These are phyloP conservation scores for Megaleporinus macrocephalus DNA, from an alignment of 2,113 vertebrate genomes.

Conservation along the genomic window DNA sequence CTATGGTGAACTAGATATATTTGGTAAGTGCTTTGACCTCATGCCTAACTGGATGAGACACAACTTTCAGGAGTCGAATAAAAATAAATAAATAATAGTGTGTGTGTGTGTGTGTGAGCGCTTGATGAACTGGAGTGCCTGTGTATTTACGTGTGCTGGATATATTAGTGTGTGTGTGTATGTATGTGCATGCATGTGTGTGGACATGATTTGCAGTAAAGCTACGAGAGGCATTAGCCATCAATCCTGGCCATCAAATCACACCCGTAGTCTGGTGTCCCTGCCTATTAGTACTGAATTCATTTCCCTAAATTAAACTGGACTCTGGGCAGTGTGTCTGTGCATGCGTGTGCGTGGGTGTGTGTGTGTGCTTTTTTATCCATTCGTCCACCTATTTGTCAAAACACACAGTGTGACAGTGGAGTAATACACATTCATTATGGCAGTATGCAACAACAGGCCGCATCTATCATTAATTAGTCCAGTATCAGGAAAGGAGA, in stretches of 20 bases:
- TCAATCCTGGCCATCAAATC: constrained; percentile 78
- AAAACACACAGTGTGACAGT: constrained; percentile 80
- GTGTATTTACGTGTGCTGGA: too few species aligned
- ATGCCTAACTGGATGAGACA: too few species aligned
- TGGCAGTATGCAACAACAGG: constrained; percentile 77
- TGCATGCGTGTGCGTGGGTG: constrained; percentile 25
- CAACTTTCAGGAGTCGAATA: too few species aligned
- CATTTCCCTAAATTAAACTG: constrained; percentile 84
- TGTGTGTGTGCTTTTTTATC: constrained; percentile 65
- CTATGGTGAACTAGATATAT: too few species aligned
- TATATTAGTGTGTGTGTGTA: constrained; percentile 22
- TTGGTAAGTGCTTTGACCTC: too few species aligned
- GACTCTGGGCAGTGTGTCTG: constrained; percentile 68
- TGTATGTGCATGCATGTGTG: constrained; percentile 57
- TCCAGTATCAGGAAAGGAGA: constrained; percentile 61
- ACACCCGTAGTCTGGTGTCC: constrained; percentile 78
- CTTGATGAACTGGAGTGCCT: background rate
- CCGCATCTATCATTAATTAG: constrained; percentile 79
- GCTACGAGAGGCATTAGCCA: constrained; percentile 73
- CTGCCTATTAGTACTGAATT: constrained; percentile 79
- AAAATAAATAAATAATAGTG: too few species aligned
- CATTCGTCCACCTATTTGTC: constrained; percentile 81
- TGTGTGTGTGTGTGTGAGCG: constrained; percentile 3
- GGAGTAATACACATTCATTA: constrained; percentile 81
- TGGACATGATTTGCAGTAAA: constrained; percentile 73